phyloP scores from a whole-genome alignment of 2,888 invertebrate genomes.

The Drosophila hawaiiensis region DNA sequence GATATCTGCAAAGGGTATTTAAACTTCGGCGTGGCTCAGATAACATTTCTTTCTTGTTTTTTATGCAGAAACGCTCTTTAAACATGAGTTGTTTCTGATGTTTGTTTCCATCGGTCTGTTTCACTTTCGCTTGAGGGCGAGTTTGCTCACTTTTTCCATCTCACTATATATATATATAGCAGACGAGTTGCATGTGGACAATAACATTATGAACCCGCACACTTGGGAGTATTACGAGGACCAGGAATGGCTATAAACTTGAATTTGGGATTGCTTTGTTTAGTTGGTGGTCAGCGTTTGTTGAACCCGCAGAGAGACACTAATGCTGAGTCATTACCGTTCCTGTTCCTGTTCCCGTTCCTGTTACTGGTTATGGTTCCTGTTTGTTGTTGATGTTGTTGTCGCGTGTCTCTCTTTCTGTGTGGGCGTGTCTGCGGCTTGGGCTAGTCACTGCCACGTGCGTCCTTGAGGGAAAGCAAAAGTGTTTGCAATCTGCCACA shows the following conservation, averaged over 20 bases:
- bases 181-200: constrained; percentile 53
- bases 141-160: constrained; percentile 4
- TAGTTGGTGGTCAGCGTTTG: constrained; percentile 58
- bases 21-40: background rate
- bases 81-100: constrained; percentile 41
- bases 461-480: constrained; percentile 70
- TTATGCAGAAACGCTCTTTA: constrained; percentile 38
- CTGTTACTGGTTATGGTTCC: constrained; percentile 2
- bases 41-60: background rate
- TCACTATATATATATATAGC: background rate
- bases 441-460: constrained; percentile 41
- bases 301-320: constrained; percentile 42
- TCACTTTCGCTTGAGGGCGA: constrained; percentile 51
- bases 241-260: constrained; percentile 53
- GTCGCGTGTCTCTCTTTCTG: constrained; percentile 25
- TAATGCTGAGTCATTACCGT: constrained; percentile 65
- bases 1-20: background rate
- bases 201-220: constrained; percentile 32
- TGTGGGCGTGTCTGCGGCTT: constrained; percentile 58
- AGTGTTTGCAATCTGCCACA: constrained; percentile 44
- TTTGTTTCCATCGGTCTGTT: constrained; percentile 27
- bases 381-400: constrained; percentile 11
- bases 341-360: constrained; percentile 3
- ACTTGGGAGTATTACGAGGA: constrained; percentile 3
- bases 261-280: constrained; percentile 64